phyloP scores from a whole-genome alignment of 2,888 invertebrate genomes.

The Antheraea yamamai region DNA sequence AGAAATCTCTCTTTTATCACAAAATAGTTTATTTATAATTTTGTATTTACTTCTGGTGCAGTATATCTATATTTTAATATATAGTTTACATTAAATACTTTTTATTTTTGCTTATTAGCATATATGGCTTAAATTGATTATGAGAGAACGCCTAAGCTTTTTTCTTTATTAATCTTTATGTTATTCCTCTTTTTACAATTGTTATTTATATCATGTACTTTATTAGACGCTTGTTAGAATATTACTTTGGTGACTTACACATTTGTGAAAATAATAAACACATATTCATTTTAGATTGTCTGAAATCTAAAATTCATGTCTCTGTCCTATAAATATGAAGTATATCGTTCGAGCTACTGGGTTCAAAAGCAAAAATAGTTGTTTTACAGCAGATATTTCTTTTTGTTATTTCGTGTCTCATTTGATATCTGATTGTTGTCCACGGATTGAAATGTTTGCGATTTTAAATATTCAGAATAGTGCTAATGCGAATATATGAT shows the following conservation, averaged over 20 bases:
- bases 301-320: slow-evolving; percentile 1
- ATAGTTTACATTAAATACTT: background rate
- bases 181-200: background rate
- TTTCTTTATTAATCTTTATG: background rate
- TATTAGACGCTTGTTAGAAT: background rate
- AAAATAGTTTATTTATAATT: background rate
- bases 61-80: background rate
- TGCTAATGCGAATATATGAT: background rate
- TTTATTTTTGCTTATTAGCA: background rate
- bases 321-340: slow-evolving; percentile 1
- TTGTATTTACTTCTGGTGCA: slow-evolving; percentile 7
- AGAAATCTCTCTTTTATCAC: background rate
- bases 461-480: background rate
- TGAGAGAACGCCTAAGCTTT: background rate
- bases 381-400: background rate
- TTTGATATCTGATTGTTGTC: background rate
- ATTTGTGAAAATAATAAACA: background rate
- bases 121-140: background rate
- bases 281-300: background rate
- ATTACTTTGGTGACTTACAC: background rate
- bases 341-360: background rate
- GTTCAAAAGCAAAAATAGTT: background rate
- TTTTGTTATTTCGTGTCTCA: background rate
- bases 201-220: background rate
- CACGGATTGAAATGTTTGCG: background rate